Conservation (phyloP, 2,888 invertebrate species). For the Brassicogethes aeneus region DNA sequence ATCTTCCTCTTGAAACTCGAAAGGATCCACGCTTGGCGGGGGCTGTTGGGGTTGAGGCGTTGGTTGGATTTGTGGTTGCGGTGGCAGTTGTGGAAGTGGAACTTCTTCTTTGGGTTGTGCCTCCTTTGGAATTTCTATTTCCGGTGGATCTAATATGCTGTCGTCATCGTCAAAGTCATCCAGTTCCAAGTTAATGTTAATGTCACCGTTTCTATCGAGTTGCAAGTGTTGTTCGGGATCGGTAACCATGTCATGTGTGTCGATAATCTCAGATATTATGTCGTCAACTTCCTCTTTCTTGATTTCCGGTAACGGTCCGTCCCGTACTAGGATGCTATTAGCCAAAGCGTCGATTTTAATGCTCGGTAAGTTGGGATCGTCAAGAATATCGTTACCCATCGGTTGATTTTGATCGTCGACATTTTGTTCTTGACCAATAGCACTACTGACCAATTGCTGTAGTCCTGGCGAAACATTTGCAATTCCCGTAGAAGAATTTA, state of each 20-base stretch:
- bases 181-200: slow-evolving; percentile 36
- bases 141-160: slow-evolving; percentile 11
- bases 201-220: slow-evolving; percentile 36
- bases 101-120: slow-evolving; percentile 8
- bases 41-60: slow-evolving; percentile 10
- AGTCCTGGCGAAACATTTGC: slow-evolving; percentile 40
- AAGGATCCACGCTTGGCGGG: slow-evolving; percentile 32
- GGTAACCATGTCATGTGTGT: slow-evolving; percentile 39
- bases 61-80: slow-evolving; percentile 1
- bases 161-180: slow-evolving; percentile 33
- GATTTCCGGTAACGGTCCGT: slow-evolving; percentile 44
- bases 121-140: slow-evolving; percentile 7
- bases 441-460: slow-evolving; percentile 44
- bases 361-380: slow-evolving; percentile 32
- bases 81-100: neutral
- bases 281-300: slow-evolving; percentile 48
- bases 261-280: slow-evolving; percentile 46
- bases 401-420: slow-evolving; percentile 16
- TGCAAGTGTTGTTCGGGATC: slow-evolving; percentile 39
- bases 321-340: slow-evolving; percentile 40
- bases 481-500: slow-evolving; percentile 35
- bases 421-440: slow-evolving; percentile 35
- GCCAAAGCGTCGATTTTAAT: slow-evolving; percentile 41
- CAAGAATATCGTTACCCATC: slow-evolving; percentile 25
- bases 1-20: slow-evolving; percentile 40